A percentile compares a stretch with the other conserved stretches of the same genome.
Conservation (phyloP, 2,113 vertebrate genomes). For the Eudorcas thomsonii region DNA sequence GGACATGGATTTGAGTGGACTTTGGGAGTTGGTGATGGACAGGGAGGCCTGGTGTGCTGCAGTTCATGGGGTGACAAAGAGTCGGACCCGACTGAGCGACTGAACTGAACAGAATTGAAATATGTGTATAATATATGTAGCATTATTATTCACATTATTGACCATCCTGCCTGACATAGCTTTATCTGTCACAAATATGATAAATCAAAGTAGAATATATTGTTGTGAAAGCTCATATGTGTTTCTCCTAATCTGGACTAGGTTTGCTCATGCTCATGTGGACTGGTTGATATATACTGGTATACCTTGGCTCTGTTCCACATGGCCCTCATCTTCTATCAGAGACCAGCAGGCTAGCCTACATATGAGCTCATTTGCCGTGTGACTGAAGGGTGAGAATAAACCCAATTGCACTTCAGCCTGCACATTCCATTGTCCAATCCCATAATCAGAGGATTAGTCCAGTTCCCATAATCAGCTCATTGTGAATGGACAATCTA, state of each 20-base stretch:
- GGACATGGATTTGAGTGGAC: too few species aligned
- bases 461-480: neutral
- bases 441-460: neutral
- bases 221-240: neutral
- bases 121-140: neutral
- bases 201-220: neutral
- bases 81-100: fast-evolving
- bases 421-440: neutral
- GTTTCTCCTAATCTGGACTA: neutral
- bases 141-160: neutral
- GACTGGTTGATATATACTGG: too few species aligned
- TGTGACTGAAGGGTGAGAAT: neutral
- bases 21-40: too few species aligned
- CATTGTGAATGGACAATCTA: neutral
- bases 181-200: neutral
- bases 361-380: neutral
- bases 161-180: too few species aligned
- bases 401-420: neutral
- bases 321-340: neutral
- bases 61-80: too few species aligned
- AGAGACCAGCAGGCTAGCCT: neutral
- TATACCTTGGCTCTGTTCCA: fast-evolving
- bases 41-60: too few species aligned
- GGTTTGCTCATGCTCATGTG: too few species aligned
- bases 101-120: neutral